Conservation (phyloP, 2,113 vertebrate genomes). For the Sceloporus undulatus region DNA sequence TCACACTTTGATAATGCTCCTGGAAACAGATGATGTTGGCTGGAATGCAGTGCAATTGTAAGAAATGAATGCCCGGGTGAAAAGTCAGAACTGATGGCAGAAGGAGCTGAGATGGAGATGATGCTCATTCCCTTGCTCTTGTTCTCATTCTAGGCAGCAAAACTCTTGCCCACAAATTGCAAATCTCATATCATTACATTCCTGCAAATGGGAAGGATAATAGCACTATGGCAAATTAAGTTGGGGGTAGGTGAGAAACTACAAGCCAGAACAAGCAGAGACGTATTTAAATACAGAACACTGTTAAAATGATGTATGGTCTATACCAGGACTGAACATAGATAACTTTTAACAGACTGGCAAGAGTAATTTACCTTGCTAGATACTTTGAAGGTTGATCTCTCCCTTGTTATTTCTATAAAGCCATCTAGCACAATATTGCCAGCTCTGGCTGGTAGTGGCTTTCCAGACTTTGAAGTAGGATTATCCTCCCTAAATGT, state of each 20-base stretch:
- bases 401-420: background rate
- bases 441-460: too few species aligned
- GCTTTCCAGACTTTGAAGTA: too few species aligned
- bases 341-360: background rate
- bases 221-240: slow-evolving; percentile 8
- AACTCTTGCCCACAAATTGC: slow-evolving; percentile 19
- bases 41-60: background rate
- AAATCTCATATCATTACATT: slow-evolving; percentile 9
- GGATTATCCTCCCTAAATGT: too few species aligned
- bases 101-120: slow-evolving; percentile 4
- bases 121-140: slow-evolving; percentile 16
- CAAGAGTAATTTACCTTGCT: background rate
- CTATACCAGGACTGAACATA: background rate
- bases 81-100: background rate
- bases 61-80: slow-evolving; percentile 24
- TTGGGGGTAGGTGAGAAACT: background rate
- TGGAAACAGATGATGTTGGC: slow-evolving; percentile 21
- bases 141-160: background rate
- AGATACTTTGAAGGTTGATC: background rate
- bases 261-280: background rate
- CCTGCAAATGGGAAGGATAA: slow-evolving; percentile 16
- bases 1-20: slow-evolving; percentile 10
- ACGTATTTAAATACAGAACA: background rate
- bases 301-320: background rate
- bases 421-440: too few species aligned